These are phyloP conservation scores for Tanytarsus gracilentus DNA, from an alignment of 2,888 invertebrate genomes.

Conservation along the genomic window DNA sequence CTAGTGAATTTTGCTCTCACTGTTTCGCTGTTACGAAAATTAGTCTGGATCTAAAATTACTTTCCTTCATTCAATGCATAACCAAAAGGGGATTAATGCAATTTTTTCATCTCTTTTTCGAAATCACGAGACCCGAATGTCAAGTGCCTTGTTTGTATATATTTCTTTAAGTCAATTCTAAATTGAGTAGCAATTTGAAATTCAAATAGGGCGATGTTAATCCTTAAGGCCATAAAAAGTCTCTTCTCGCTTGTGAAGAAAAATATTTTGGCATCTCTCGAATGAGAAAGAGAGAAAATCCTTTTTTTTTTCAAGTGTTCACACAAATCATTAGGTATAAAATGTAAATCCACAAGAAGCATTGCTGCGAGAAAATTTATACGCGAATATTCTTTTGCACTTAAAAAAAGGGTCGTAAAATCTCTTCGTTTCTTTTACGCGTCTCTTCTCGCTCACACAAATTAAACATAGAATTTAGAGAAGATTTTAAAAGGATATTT, in stretches of 20 bases:
- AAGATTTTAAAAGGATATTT: too few relatives aligned
- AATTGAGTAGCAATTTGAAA: constrained; percentile 10
- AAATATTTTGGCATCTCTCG: not conserved
- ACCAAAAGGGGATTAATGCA: too few relatives aligned
- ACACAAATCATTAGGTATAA: too few relatives aligned
- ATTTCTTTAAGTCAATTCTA: constrained; percentile 6
- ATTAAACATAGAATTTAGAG: too few relatives aligned
- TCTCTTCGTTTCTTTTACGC: too few relatives aligned
- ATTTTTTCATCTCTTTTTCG: too few relatives aligned
- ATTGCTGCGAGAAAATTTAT: not conserved
- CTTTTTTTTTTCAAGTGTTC: too few relatives aligned
- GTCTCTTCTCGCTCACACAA: too few relatives aligned
- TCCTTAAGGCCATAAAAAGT: not conserved
- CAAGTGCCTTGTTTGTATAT: not conserved
- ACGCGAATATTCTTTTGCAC: not conserved
- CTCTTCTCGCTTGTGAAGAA: not conserved
- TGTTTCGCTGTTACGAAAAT: too few relatives aligned
- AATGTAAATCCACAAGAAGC: not conserved
- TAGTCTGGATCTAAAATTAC: too few relatives aligned
- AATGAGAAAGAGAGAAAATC: not conserved
- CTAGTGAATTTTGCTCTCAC: not conserved
- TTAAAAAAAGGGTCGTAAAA: too few relatives aligned
- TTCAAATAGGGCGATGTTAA: constrained; percentile 6
- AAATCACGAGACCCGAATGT: not conserved
- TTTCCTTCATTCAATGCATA: too few relatives aligned